Evolutionary conservation across 2,888 invertebrate genomes (phyloP).

Genomic region (Spodoptera picta): DNA sequence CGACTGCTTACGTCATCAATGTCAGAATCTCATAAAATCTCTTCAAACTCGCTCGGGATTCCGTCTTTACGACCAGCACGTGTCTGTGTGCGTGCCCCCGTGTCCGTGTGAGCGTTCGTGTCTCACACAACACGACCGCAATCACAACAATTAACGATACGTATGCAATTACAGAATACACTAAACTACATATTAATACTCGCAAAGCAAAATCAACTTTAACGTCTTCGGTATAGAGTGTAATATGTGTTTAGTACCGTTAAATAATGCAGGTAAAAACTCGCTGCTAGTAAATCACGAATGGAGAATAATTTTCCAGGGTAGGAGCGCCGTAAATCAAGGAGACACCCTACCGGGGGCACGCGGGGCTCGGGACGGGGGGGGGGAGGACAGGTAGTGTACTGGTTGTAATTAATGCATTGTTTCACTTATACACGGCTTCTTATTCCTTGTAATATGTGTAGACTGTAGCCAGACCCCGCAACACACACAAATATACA

Average conservation of each 20-base stretch:
- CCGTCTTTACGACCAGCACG: not conserved
- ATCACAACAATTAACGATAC: constrained; percentile 59
- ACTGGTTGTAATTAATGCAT: constrained; percentile 59
- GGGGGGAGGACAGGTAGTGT: constrained; percentile 20
- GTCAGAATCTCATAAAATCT: constrained; percentile 36
- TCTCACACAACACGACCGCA: constrained; percentile 34
- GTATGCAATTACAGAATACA: constrained; percentile 54
- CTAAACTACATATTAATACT: constrained; percentile 42
- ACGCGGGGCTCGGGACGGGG: constrained; percentile 17
- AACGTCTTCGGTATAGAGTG: constrained; percentile 25
- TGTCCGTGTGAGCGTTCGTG: constrained; percentile 14
- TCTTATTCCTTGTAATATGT: constrained; percentile 37
- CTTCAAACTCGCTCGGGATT: constrained; percentile 8
- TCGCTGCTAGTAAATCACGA: constrained; percentile 76
- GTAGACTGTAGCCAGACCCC: not conserved
- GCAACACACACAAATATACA: too few species aligned
- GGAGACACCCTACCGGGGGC: constrained; percentile 47
- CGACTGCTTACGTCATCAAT: constrained; percentile 24
- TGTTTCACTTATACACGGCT: constrained; percentile 56
- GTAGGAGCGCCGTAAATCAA: constrained; percentile 67
- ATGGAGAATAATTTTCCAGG: constrained; percentile 77
- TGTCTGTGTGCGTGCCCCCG: not conserved
- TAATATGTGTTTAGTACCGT: constrained; percentile 42
- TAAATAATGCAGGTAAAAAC: constrained; percentile 75
- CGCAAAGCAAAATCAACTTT: constrained; percentile 41